These are phyloP conservation scores for Carapus acus DNA, from an alignment of 2,797 vertebrate genomes.

Conservation along the genomic window DNA sequence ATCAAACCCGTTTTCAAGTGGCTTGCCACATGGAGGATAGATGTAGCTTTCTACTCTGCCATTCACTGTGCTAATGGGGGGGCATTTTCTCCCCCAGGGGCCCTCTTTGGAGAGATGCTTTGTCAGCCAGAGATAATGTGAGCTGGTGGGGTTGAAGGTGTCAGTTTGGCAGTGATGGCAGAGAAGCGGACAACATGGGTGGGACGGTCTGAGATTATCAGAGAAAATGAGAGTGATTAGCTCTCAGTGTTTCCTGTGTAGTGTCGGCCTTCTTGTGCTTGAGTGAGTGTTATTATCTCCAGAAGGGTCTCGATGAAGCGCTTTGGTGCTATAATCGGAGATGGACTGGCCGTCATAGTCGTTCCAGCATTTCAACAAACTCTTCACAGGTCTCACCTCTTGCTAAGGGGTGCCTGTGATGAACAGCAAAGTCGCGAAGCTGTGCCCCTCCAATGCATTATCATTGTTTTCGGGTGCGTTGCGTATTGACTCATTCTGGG, in stretches of 20 bases:
- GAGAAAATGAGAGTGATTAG: conserved; percentile 34
- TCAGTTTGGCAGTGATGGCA: conserved; percentile 50
- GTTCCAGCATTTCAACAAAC: conserved; percentile 13
- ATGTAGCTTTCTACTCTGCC: conserved; percentile 58
- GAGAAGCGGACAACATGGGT: conserved; percentile 7
- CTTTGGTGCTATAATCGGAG: conserved; percentile 47
- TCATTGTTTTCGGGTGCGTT: conserved; percentile 18
- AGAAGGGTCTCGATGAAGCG: conserved; percentile 20
- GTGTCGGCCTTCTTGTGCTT: not conserved
- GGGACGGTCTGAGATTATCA: conserved; percentile 20
- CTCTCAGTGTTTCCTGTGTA: not conserved
- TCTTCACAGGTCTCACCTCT: conserved; percentile 44
- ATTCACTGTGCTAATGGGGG: conserved; percentile 58
- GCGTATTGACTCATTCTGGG: conserved; percentile 19
- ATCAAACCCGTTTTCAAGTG: conserved; percentile 28
- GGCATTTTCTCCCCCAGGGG: conserved; percentile 54
- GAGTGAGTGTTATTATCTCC: conserved; percentile 31
- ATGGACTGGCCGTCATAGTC: conserved; percentile 25
- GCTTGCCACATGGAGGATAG: conserved; percentile 39
- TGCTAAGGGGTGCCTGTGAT: conserved; percentile 22
- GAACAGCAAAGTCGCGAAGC: conserved; percentile 35
- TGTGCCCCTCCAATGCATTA: conserved; percentile 16
- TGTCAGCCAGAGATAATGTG: conserved; percentile 45
- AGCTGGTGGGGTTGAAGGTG: conserved; percentile 49
- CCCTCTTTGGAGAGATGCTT: conserved; percentile 51